These are phyloP conservation scores for Coilia nasus DNA, from an alignment of 2,797 vertebrate species.

Conservation along the genomic window DNA sequence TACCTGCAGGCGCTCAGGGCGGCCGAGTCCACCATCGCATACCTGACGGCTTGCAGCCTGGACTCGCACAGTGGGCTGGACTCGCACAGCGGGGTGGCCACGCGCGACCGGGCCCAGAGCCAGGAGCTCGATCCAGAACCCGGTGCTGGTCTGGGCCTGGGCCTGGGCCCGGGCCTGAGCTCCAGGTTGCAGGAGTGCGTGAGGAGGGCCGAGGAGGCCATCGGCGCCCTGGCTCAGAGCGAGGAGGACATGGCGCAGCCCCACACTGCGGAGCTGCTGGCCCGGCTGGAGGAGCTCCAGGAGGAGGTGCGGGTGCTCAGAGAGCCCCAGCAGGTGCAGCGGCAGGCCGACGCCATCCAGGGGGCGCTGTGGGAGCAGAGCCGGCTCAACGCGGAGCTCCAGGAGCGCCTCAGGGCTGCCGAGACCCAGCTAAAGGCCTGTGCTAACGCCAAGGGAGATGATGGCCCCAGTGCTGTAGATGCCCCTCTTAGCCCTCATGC, in stretches of 20 bases:
- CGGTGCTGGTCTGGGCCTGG: conserved; percentile 68
- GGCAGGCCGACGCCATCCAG: conserved; percentile 66
- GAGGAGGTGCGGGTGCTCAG: neutral
- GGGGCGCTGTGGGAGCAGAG: conserved; percentile 67
- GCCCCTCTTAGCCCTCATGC: neutral
- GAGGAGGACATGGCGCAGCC: neutral
- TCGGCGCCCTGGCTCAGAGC: conserved; percentile 44
- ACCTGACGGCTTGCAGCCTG: conserved; percentile 78
- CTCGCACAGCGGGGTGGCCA: conserved; percentile 61
- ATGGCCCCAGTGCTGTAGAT: neutral
- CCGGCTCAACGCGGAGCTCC: conserved; percentile 64
- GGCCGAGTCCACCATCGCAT: conserved; percentile 78
- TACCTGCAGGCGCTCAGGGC: conserved; percentile 71
- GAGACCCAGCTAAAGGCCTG: conserved; percentile 45
- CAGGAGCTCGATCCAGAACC: conserved; percentile 57
- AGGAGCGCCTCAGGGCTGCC: conserved; percentile 63
- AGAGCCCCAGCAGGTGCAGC: conserved; percentile 47
- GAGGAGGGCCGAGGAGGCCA: conserved; percentile 61
- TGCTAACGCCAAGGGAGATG: neutral
- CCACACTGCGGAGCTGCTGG: neutral
- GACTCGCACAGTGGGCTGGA: conserved; percentile 66
- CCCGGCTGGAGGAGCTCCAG: conserved; percentile 7
- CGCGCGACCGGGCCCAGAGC: no score
- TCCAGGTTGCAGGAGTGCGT: conserved; percentile 69
- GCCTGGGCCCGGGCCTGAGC: conserved; percentile 44